phyloP scores from a whole-genome alignment of 2,797 vertebrate species.

The Poliocrania exsul region DNA sequence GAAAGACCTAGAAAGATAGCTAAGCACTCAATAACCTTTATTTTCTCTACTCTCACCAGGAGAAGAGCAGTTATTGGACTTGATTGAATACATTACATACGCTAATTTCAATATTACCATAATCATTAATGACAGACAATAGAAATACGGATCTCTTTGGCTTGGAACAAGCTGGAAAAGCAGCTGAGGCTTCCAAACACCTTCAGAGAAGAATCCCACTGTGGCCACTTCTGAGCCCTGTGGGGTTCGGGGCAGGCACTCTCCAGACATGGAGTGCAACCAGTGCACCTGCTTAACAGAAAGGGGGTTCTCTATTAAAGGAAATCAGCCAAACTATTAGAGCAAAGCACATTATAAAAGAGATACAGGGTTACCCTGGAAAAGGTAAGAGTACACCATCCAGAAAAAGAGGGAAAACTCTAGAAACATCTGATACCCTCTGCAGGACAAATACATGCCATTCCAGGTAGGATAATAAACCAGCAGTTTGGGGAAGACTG shows the following conservation, averaged over 20 bases:
- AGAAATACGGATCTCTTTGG: neutral
- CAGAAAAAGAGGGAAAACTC: conserved; percentile 24
- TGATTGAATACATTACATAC: neutral
- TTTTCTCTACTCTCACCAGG: neutral
- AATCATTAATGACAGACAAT: neutral
- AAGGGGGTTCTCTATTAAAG: neutral
- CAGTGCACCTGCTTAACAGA: neutral
- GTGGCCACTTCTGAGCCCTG: neutral
- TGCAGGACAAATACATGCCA: neutral
- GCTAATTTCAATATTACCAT: neutral
- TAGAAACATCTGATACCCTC: neutral
- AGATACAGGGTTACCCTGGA: neutral
- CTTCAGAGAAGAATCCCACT: neutral
- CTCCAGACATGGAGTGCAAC: rapidly evolving
- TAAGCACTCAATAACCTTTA: neutral
- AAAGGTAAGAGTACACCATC: neutral
- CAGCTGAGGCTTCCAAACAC: neutral
- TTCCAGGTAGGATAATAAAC: neutral
- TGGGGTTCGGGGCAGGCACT: rapidly evolving
- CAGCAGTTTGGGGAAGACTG: neutral
- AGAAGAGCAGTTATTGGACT: neutral
- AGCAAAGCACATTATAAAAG: neutral
- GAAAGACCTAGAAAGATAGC: neutral
- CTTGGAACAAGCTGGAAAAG: neutral
- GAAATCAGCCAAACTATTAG: neutral